Conservation (phyloP, 2,113 vertebrate species). For the Perca schrenkii region DNA sequence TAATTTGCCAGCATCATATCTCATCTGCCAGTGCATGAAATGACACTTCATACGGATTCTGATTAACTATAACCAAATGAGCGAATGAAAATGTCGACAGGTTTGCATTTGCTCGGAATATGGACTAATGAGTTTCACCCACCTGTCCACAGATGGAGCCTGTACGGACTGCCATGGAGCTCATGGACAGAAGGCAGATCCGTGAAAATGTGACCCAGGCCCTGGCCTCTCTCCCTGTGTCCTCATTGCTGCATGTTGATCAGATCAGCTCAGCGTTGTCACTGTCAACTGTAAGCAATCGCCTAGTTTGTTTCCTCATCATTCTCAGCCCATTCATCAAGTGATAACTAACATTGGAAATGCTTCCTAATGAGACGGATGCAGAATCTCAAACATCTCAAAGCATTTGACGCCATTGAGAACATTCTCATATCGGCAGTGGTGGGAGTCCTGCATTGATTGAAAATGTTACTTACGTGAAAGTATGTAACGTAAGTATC, state of each 20-base stretch:
- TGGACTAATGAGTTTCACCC: not conserved
- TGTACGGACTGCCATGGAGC: conserved; percentile 44
- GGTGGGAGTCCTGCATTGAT: too few relatives aligned
- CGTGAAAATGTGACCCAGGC: conserved; percentile 76
- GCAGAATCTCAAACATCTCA: not conserved
- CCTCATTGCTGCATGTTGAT: conserved; percentile 78
- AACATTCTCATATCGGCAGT: not conserved
- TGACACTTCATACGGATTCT: not conserved
- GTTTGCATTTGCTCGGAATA: not conserved
- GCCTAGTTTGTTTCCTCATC: not conserved
- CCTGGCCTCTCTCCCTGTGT: conserved; percentile 80
- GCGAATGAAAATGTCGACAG: not conserved
- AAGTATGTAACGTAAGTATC: too few relatives aligned
- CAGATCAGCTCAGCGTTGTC: conserved; percentile 84
- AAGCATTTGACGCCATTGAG: not conserved
- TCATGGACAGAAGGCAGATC: conserved; percentile 72
- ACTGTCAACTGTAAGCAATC: conserved; percentile 76
- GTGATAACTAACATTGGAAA: not conserved
- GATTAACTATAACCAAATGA: not conserved
- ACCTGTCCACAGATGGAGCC: conserved; percentile 65
- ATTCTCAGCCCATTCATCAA: not conserved
- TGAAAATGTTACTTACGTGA: too few relatives aligned
- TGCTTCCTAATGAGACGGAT: not conserved
- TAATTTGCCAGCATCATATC: conserved; percentile 22
- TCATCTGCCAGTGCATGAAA: not conserved